A percentile compares a stretch with the other conserved stretches of the same genome.
These are phyloP conservation scores for Gari tellinella DNA, from an alignment of 2,888 invertebrate species.

Conservation along the genomic window DNA sequence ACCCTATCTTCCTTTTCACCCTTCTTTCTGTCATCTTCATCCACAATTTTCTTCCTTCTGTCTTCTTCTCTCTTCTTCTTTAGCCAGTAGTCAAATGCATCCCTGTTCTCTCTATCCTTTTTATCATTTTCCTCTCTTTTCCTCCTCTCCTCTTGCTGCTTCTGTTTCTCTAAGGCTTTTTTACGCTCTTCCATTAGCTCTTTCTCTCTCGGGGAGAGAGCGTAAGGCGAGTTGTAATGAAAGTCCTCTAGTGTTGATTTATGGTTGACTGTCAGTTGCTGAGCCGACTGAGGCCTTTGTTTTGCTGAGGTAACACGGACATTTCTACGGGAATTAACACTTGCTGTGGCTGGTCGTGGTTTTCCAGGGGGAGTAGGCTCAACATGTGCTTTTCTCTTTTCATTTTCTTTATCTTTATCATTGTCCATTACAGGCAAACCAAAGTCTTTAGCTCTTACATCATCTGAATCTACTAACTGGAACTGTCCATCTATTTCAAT, in stretches of 20 bases:
- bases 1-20: conserved; percentile 67
- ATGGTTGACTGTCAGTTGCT: conserved; percentile 13
- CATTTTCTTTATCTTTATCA: conserved; percentile 58
- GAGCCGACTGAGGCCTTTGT: conserved; percentile 74
- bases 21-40: conserved; percentile 62
- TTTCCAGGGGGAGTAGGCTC: conserved; percentile 70
- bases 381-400: conserved; percentile 43
- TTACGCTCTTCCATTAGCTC: conserved; percentile 65
- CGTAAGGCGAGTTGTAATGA: conserved; percentile 80
- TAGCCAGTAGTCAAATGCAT: conserved; percentile 77
- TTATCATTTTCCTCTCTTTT: conserved; percentile 72
- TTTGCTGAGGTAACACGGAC: conserved; percentile 56
- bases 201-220: conserved; percentile 74
- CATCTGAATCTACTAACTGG: conserved; percentile 77
- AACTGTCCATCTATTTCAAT: conserved; percentile 82
- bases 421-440: conserved; percentile 45
- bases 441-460: conserved; percentile 74
- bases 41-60: conserved; percentile 54
- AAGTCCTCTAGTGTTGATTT: conserved; percentile 60
- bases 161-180: conserved; percentile 68
- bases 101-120: conserved; percentile 68
- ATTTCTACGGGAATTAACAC: conserved; percentile 48
- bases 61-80: conserved; percentile 66
- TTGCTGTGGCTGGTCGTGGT: conserved; percentile 76
- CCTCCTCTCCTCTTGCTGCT: conserved; percentile 65